Evolutionary conservation across 2,113 vertebrate genomes (phyloP).

Genomic region (Chaetodon auriga): DNA sequence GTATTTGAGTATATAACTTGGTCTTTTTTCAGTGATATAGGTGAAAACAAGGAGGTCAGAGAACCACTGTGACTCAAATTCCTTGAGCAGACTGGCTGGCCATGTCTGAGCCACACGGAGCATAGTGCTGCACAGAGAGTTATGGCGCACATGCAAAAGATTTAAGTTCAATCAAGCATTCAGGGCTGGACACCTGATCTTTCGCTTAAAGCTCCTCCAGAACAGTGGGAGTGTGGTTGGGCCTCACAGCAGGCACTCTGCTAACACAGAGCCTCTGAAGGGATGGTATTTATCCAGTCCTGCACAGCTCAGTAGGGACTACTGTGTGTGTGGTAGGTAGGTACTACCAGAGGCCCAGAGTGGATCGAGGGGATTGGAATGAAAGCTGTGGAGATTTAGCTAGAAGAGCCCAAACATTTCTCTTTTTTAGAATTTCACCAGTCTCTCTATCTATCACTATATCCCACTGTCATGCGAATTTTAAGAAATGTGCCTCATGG

Average conservation of each 20-base stretch:
- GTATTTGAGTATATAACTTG: background rate
- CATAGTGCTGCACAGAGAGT: constrained; percentile 14
- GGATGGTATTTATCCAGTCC: constrained; percentile 73
- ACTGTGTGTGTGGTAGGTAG: constrained; percentile 70
- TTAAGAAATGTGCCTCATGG: background rate
- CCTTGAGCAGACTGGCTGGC: constrained; percentile 42
- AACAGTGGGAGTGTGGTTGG: constrained; percentile 76
- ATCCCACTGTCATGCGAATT: background rate
- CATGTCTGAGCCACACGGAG: constrained; percentile 45
- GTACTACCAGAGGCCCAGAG: constrained; percentile 46
- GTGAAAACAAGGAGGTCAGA: constrained; percentile 46
- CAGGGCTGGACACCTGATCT: constrained; percentile 79
- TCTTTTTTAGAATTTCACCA: constrained; percentile 6
- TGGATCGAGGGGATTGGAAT: constrained; percentile 24
- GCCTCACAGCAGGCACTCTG: constrained; percentile 76
- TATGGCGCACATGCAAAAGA: constrained; percentile 78
- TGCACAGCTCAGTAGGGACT: constrained; percentile 69
- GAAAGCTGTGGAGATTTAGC: constrained; percentile 46
- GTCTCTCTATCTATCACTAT: background rate
- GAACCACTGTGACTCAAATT: constrained; percentile 46
- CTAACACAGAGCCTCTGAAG: constrained; percentile 73
- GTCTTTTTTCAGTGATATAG: background rate
- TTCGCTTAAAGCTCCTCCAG: constrained; percentile 73
- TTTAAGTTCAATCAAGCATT: constrained; percentile 82
- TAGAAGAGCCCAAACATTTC: background rate